These are phyloP conservation scores for Camponotus fellah DNA, from an alignment of 2,888 invertebrate species.

Conservation along the genomic window DNA sequence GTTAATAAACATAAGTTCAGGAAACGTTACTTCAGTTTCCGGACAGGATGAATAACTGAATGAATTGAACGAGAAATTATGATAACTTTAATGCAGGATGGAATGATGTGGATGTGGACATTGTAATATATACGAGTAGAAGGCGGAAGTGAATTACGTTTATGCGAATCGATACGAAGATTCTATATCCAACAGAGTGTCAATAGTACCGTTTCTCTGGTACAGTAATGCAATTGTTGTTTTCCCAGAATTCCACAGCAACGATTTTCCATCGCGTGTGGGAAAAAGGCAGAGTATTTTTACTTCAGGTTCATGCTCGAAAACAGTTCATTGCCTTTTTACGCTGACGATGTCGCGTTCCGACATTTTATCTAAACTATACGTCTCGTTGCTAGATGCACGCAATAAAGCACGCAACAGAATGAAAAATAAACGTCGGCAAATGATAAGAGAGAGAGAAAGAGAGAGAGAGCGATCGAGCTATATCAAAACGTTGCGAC, in stretches of 20 bases:
- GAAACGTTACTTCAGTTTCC: background rate
- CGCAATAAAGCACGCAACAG: slow-evolving; percentile 60
- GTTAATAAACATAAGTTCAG: background rate
- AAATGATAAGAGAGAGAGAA: slow-evolving; percentile 30
- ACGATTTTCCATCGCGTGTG: slow-evolving; percentile 73
- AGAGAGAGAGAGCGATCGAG: slow-evolving; percentile 11
- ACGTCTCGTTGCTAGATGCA: slow-evolving; percentile 44
- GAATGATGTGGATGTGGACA: background rate
- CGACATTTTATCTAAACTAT: slow-evolving; percentile 64
- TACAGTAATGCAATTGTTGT: slow-evolving; percentile 37
- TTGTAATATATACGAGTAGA: background rate
- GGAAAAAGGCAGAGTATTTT: slow-evolving; percentile 57
- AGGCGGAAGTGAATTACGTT: slow-evolving; percentile 26
- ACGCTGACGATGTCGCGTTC: slow-evolving; percentile 58
- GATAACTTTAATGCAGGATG: background rate
- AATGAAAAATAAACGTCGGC: slow-evolving; percentile 43
- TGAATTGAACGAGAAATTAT: background rate
- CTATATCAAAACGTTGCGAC: background rate
- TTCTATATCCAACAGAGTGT: slow-evolving; percentile 30
- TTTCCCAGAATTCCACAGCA: slow-evolving; percentile 69
- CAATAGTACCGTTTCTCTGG: slow-evolving; percentile 32
- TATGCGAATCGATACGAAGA: slow-evolving; percentile 39
- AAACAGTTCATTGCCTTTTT: slow-evolving; percentile 65
- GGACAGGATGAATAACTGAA: background rate
- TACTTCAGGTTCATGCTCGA: slow-evolving; percentile 63